Conservation (phyloP, 2,888 invertebrate genomes). For the Hypselothyrea guttata region DNA sequence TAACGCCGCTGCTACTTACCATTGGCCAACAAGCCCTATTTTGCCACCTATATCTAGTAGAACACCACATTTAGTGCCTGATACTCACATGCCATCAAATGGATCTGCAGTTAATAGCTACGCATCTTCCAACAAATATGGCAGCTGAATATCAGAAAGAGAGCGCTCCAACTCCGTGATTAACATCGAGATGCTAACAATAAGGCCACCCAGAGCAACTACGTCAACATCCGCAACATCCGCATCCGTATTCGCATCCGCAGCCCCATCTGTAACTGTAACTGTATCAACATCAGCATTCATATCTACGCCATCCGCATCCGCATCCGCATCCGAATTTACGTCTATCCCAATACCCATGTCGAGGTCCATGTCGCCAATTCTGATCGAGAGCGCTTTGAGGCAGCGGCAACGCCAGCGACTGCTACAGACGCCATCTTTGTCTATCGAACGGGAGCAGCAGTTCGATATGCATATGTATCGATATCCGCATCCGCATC, state of each 20-base stretch:
- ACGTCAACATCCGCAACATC: slow-evolving; percentile 21
- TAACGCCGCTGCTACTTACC: slow-evolving; percentile 85
- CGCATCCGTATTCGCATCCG: slow-evolving; percentile 23
- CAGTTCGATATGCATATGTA: slow-evolving; percentile 36
- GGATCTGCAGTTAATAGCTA: slow-evolving; percentile 82
- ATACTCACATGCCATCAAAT: slow-evolving; percentile 84
- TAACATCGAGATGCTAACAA: slow-evolving; percentile 76
- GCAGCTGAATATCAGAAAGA: slow-evolving; percentile 82
- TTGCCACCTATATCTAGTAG: slow-evolving; percentile 88
- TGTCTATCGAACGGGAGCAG: slow-evolving; percentile 26
- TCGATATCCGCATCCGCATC: slow-evolving; percentile 32
- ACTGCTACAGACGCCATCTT: slow-evolving; percentile 13
- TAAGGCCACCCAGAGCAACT: slow-evolving; percentile 45
- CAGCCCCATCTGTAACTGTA: slow-evolving; percentile 11
- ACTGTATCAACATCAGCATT: slow-evolving; percentile 20
- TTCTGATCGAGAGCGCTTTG: slow-evolving; percentile 48
- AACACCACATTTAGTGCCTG: slow-evolving; percentile 88
- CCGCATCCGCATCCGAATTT: slow-evolving; percentile 16
- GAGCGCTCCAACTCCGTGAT: slow-evolving; percentile 78
- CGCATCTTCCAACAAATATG: slow-evolving; percentile 82
- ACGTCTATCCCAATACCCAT: slow-evolving; percentile 40
- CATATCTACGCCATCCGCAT: slow-evolving; percentile 1
- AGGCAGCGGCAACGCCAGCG: slow-evolving; percentile 54
- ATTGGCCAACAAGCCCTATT: slow-evolving; percentile 91
- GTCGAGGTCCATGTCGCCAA: slow-evolving; percentile 47